phyloP scores from a whole-genome alignment of 92 coral and sea anemone species.

The Nematostella vectensis region DNA sequence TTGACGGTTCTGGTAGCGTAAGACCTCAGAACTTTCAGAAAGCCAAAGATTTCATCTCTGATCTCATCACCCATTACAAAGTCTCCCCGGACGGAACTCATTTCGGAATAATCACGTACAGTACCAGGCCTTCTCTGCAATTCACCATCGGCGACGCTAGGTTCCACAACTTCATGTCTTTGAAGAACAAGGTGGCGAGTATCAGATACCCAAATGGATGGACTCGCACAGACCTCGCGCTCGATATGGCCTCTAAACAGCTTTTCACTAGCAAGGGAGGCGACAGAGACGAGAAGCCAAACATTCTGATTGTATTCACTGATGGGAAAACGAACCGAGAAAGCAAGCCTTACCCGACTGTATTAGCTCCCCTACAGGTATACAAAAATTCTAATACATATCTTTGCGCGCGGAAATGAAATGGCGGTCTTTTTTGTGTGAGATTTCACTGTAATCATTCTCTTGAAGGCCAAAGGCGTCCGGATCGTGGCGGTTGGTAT shows the following conservation, averaged over 20 bases:
- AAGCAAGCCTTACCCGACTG: constrained; percentile 50
- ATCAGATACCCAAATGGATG: constrained; percentile 44
- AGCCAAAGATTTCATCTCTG: constrained; percentile 38
- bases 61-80: constrained; percentile 42
- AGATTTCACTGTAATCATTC: not conserved
- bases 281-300: constrained; percentile 55
- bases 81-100: constrained; percentile 63
- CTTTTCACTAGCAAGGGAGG: constrained; percentile 60
- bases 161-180: constrained; percentile 30
- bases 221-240: constrained; percentile 77
- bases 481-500: constrained; percentile 64
- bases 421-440: not conserved
- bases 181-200: constrained; percentile 23
- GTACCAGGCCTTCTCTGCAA: constrained; percentile 24
- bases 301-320: constrained; percentile 55
- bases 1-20: constrained; percentile 77
- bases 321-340: constrained; percentile 70
- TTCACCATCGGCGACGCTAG: constrained; percentile 44
- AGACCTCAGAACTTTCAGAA: constrained; percentile 36
- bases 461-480: constrained; percentile 38
- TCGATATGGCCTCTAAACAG: constrained; percentile 47
- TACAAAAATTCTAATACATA: not conserved
- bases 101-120: constrained; percentile 61
- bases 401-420: not conserved
- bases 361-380: constrained; percentile 64